A percentile compares a stretch with the other conserved stretches of the same genome.
phyloP scores from a whole-genome alignment of 2,888 invertebrate genomes.

The Phoenoteleia sp. region DNA sequence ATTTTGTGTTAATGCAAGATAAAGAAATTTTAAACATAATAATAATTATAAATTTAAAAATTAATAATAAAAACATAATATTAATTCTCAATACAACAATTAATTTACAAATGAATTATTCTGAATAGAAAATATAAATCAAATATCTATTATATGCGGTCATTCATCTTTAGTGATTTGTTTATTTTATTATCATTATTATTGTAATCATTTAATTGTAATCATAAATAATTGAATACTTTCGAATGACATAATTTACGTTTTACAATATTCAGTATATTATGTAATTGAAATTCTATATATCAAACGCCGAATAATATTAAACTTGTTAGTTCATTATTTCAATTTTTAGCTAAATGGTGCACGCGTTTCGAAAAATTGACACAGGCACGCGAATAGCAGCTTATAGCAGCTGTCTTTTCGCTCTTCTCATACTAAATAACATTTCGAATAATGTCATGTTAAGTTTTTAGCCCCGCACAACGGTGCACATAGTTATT shows the following conservation, averaged over 20 bases:
- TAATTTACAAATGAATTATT: no score
- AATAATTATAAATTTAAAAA: no score
- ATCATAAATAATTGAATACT: slow-evolving; percentile 9
- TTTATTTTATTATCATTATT: no score
- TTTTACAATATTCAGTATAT: slow-evolving; percentile 35
- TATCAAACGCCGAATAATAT: slow-evolving; percentile 26
- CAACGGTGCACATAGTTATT: slow-evolving; percentile 27
- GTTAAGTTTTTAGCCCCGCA: slow-evolving; percentile 22
- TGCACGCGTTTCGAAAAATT: slow-evolving; percentile 16
- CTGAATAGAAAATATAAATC: no score
- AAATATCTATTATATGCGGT: no score
- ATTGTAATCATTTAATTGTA: background rate
- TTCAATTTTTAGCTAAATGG: slow-evolving; percentile 10
- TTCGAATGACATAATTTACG: slow-evolving; percentile 13
- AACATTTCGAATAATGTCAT: slow-evolving; percentile 30
- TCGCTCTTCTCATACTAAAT: slow-evolving; percentile 4
- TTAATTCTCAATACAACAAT: no score
- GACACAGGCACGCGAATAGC: slow-evolving; percentile 15
- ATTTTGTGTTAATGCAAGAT: no score
- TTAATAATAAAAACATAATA: no score
- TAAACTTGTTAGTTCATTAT: slow-evolving; percentile 23
- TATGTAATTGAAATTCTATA: slow-evolving; percentile 10
- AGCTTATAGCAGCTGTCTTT: slow-evolving; percentile 20
- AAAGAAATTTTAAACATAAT: no score
- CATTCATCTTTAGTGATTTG: no score